Evolutionary conservation across 2,888 invertebrate genomes (phyloP).

Genomic region (Noctuana brunneofusca): DNA sequence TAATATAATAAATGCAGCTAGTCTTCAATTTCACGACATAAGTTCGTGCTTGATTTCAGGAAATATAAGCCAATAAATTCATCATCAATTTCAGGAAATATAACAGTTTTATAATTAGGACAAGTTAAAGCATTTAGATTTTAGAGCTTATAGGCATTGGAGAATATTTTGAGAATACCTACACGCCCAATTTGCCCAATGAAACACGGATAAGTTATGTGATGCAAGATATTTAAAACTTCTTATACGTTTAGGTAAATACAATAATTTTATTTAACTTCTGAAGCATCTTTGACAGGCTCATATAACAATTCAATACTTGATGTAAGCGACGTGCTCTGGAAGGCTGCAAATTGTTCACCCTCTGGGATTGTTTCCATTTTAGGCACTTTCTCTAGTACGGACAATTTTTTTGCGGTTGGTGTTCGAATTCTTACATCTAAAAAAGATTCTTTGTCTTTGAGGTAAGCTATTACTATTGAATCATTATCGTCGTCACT

Average conservation of each 20-base stretch:
- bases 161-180: too few relatives aligned
- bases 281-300: not conserved
- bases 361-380: conserved; percentile 64
- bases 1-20: too few relatives aligned
- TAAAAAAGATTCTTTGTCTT: conserved; percentile 50
- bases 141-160: too few relatives aligned
- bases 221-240: too few relatives aligned
- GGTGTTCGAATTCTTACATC: conserved; percentile 34
- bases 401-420: conserved; percentile 51
- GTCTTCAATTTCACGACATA: too few relatives aligned
- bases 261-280: not conserved
- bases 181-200: too few relatives aligned
- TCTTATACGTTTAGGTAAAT: not conserved
- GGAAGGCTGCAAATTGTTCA: conserved; percentile 45
- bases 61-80: too few relatives aligned
- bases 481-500: conserved; percentile 54
- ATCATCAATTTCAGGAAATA: too few relatives aligned
- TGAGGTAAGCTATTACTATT: conserved; percentile 57
- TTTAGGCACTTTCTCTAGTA: conserved; percentile 58
- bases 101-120: too few relatives aligned
- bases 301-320: not conserved
- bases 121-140: too few relatives aligned
- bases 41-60: too few relatives aligned
- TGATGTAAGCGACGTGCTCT: not conserved
- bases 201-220: too few relatives aligned